phyloP scores from a whole-genome alignment of 2,888 invertebrate genomes.

The Lagria hirta region DNA sequence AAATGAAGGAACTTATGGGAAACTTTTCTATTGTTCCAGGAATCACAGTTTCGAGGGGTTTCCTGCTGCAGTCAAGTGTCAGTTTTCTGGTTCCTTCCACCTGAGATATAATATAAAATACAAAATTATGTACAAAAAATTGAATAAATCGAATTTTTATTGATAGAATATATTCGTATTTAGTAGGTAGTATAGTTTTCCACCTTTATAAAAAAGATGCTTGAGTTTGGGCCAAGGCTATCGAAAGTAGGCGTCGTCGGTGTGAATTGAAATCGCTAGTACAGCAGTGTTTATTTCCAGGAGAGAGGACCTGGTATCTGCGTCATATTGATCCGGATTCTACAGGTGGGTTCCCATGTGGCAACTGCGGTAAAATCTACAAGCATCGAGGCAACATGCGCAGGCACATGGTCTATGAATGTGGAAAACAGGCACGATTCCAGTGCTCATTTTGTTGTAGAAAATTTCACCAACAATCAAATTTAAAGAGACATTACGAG shows the following conservation, averaged over 20 bases:
- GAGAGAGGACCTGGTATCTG: conserved; percentile 45
- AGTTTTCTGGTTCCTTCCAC: too few species aligned
- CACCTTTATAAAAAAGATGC: too few species aligned
- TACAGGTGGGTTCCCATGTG: conserved; percentile 56
- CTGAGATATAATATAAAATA: too few species aligned
- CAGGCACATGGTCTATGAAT: conserved; percentile 69
- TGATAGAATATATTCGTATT: too few species aligned
- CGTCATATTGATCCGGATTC: conserved; percentile 43
- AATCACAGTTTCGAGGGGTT: too few species aligned
- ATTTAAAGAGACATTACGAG: conserved; percentile 53
- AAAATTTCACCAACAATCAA: conserved; percentile 59
- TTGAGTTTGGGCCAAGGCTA: too few species aligned
- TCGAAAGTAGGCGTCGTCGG: conserved; percentile 32
- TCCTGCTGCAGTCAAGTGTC: too few species aligned
- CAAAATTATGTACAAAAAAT: too few species aligned
- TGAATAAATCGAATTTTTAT: too few species aligned
- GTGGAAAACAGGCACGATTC: conserved; percentile 52
- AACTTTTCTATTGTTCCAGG: too few species aligned
- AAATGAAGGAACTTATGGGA: too few species aligned
- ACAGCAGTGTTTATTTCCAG: conserved; percentile 54
- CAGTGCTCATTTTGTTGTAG: conserved; percentile 56
- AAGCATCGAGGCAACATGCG: conserved; percentile 77
- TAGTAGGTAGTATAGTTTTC: too few species aligned
- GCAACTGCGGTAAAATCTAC: conserved; percentile 79
- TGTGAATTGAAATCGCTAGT: conserved; percentile 40